Percentiles rank a stretch among this genome's conserved stretches.
Evolutionary conservation across 2,113 vertebrate species (phyloP).

Genomic region (Amphilophus citrinellus): DNA sequence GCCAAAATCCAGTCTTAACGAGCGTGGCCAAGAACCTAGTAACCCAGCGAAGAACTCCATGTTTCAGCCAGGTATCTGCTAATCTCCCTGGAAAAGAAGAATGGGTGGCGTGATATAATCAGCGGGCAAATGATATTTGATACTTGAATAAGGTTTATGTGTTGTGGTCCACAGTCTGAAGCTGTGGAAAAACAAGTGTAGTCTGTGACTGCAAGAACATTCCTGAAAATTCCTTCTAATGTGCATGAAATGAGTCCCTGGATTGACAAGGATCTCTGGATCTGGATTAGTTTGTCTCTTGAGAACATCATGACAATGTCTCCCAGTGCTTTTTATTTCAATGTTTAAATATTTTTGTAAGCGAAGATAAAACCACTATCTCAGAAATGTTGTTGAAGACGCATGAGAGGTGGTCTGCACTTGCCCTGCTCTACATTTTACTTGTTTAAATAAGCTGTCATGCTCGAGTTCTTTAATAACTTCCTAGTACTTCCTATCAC

Average conservation of each 20-base stretch:
- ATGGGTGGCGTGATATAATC: not conserved
- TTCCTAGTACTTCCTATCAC: conserved; percentile 45
- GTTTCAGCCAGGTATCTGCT: not conserved
- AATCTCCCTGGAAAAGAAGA: not conserved
- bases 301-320: not conserved
- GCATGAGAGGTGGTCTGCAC: not conserved
- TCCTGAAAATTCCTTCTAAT: not conserved
- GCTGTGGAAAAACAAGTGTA: not conserved
- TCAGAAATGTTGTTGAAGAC: not conserved
- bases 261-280: not conserved
- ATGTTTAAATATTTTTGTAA: not conserved
- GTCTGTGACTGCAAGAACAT: not conserved
- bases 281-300: not conserved
- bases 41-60: not conserved
- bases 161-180: not conserved
- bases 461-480: conserved; percentile 40
- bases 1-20: no score
- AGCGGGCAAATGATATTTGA: not conserved
- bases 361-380: not conserved
- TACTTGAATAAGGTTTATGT: not conserved
- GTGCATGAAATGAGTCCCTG: not conserved
- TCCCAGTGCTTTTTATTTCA: accelerated
- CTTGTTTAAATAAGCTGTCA: conserved; percentile 39
- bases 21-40: not conserved
- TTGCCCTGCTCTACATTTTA: conserved; percentile 8